Evolutionary conservation across 2,888 invertebrate genomes (phyloP).

Genomic region (Mythimna lalbum): DNA sequence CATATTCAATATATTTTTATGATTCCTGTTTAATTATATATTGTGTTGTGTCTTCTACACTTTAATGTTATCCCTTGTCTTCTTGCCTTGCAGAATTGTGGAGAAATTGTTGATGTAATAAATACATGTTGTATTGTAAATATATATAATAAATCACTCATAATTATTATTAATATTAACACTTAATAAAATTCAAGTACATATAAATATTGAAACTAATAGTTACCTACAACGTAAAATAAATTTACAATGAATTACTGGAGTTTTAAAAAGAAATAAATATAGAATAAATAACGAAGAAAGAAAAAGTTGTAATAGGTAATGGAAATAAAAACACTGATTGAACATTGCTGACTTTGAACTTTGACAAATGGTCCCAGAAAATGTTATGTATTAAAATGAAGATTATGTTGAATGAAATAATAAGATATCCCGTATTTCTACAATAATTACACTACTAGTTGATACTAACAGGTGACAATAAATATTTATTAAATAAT

Average conservation of each 20-base stretch:
- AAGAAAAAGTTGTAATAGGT: background rate
- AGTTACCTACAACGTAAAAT: slow-evolving; percentile 18
- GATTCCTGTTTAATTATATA: slow-evolving; percentile 62
- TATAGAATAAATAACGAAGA: background rate
- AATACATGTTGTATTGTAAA: slow-evolving; percentile 65
- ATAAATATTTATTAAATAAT: slow-evolving; percentile 31
- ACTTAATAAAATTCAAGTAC: slow-evolving; percentile 36
- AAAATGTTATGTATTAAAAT: slow-evolving; percentile 11
- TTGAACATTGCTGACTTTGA: slow-evolving; percentile 49
- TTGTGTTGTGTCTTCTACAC: slow-evolving; percentile 58
- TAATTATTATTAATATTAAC: slow-evolving; percentile 38
- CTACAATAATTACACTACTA: background rate
- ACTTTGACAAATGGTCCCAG: slow-evolving; percentile 34
- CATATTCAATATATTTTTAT: slow-evolving; percentile 74
- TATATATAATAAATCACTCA: slow-evolving; percentile 60
- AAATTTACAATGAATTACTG: slow-evolving; percentile 8
- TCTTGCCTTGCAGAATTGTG: slow-evolving; percentile 67
- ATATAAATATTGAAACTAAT: slow-evolving; percentile 30
- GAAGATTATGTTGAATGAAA: slow-evolving; percentile 25
- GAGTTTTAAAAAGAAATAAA: slow-evolving; percentile 1
- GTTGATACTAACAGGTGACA: background rate
- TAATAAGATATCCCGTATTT: slow-evolving; percentile 14
- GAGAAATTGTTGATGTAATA: slow-evolving; percentile 72
- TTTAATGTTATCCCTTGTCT: slow-evolving; percentile 61
- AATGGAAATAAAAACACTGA: slow-evolving; percentile 28